A percentile compares a stretch with the other conserved stretches of the same genome.
phyloP scores from a whole-genome alignment of 2,888 invertebrate species.

The Anticlea derivata region DNA sequence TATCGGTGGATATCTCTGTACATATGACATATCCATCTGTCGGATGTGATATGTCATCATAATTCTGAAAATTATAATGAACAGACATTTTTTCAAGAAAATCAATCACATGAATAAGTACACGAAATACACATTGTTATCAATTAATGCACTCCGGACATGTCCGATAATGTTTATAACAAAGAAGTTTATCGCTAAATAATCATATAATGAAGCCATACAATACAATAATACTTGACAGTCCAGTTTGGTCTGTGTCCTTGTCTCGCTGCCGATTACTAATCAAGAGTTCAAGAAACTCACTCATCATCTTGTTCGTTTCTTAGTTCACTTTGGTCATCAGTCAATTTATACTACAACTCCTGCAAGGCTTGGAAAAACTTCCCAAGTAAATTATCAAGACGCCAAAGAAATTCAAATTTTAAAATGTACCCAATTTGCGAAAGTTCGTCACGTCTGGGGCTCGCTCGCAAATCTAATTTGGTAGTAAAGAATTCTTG shows the following conservation, averaged over 20 bases:
- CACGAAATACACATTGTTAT: slow-evolving; percentile 30
- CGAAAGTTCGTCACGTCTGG: slow-evolving; percentile 24
- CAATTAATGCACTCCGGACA: slow-evolving; percentile 28
- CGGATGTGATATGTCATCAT: not conserved
- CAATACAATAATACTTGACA: slow-evolving; percentile 24
- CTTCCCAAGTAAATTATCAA: slow-evolving; percentile 15
- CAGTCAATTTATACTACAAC: slow-evolving; percentile 13
- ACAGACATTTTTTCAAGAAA: slow-evolving; percentile 2
- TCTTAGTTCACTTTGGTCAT: slow-evolving; percentile 9
- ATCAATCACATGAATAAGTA: slow-evolving; percentile 18
- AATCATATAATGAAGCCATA: slow-evolving; percentile 31
- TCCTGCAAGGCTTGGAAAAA: slow-evolving; percentile 9
- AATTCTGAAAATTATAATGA: too few species aligned
- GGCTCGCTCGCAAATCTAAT: slow-evolving; percentile 34
- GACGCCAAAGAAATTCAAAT: slow-evolving; percentile 10
- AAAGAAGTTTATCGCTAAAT: slow-evolving; percentile 35
- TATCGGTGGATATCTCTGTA: slow-evolving; percentile 1
- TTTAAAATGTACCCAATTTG: slow-evolving; percentile 24
- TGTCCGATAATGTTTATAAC: slow-evolving; percentile 33
- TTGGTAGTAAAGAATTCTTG: slow-evolving; percentile 33
- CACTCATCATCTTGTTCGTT: slow-evolving; percentile 12
- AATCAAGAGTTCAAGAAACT: slow-evolving; percentile 31
- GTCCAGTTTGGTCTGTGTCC: slow-evolving; percentile 22
- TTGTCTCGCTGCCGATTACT: slow-evolving; percentile 26
- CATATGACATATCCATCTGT: too few species aligned